Base-by-base conservation (phyloP, 2,888 invertebrate species). In the Chrysolina oricalcia region DNA sequence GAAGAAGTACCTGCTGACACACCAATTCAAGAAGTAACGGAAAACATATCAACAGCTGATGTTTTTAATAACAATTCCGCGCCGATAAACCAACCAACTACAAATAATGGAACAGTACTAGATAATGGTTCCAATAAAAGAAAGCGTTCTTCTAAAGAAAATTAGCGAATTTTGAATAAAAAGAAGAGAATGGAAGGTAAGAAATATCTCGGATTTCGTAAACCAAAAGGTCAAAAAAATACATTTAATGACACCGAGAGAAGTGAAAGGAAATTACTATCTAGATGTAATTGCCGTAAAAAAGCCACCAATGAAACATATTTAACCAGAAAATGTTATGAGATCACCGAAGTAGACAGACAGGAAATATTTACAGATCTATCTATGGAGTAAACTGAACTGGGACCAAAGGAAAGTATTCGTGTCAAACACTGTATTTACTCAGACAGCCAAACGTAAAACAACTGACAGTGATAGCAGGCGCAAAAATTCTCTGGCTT, bases 201-300 rank as follows among this genome's bases (percentile, higher is more conserved):
- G 53, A 35, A 56, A 23, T 66, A 66, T 66, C 13, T 72, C 11
- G 66, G 66, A 19, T 66, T 72, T 65, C 64, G 72, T 15, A 72
- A 72, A 21, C 72, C 72, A 19, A 40, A 13, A n/a, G 2, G 21
- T 56, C 72, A 72, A 23, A 72, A 72, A 53, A 72, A 66, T 56
- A 56, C 65, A 53, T 66, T 72, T 17, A 19, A 72, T 50, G 53
- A 71, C 43, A 72, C 65, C 15, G 17, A 40, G 5, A 72, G 72
- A 41, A 11, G 27, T 21, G 65, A 66, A 35, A 72, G 46, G 23
- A 65, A 56, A 56, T 15, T 72, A 15, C 50, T 27, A 70, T 13
- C 46, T 35, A 8, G 68, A 15, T 68, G 53, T 23, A 15, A n/a
- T n/a, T 68, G 46, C 46, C 43, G 56, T 4, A 56, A n/a, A 72